Evolutionary conservation across 2,113 vertebrate species (phyloP), one percentile per base, ranked within the genome.

Genomic region (Xiphorhynchus elegans): DNA sequence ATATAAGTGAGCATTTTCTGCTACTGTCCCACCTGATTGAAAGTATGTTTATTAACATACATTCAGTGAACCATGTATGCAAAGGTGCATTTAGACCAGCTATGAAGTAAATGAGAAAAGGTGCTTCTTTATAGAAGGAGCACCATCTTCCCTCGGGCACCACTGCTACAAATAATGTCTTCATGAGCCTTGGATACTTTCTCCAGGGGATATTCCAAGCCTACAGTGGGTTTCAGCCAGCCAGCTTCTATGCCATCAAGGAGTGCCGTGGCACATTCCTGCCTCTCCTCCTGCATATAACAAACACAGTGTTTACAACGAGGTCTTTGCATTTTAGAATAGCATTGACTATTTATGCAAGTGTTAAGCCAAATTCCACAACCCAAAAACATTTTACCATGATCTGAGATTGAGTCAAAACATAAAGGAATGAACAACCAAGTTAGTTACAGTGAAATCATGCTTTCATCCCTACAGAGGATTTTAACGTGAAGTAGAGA

Each of bases 111-210:
- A 8, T 2, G 31, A 24, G 13, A 16, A 39, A 62, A 31, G 59
- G 58, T 42, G 31, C 25, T 56, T 56, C 56, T 52, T 69, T 37
- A 87, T 0, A 44, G 93, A 40, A 98, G 84, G 23, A 99, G 98
- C 82, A 99, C 91, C 98, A 99, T 98, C 97, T 99, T 99, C 23
- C 98, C 99, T n/a, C 40, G 73, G 55, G 98, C 96, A 37, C 98
- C 98, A 26, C 93, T 58, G 87, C 90, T 80, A 13, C 94, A 81
- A 44, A 99, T 98, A 40, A 99, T 98, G 72, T 98, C 96, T 63
- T 98, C 86, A 21, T 99, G 98, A 84, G 98, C 98, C 66, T 98
- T 80, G 8, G 68, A 85, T 1, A 35, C 98, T 29, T 98, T 96
- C 73, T 98, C 98, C 91, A 99, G 63, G 0, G 97, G 91, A 59